Conservation (phyloP, 1,140 invertebrate species). For the Octopus bimaculoides region DNA sequence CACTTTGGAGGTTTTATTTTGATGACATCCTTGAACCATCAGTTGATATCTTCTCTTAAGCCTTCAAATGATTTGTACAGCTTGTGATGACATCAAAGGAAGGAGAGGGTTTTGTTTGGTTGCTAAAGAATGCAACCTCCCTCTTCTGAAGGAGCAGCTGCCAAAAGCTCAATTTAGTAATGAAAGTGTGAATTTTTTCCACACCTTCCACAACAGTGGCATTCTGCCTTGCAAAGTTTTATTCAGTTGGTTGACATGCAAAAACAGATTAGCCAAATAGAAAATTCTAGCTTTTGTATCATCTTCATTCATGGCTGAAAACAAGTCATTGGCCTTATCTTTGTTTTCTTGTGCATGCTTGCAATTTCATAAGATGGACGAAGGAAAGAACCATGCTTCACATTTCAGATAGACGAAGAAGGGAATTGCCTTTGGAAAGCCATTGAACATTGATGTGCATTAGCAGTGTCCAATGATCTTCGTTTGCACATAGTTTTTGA, state of each 20-base stretch:
- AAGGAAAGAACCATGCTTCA: too few species aligned
- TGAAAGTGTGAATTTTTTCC: neutral
- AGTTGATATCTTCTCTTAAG: neutral
- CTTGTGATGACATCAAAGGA: neutral
- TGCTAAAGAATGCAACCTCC: neutral
- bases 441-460: too few species aligned
- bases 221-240: neutral
- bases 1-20: neutral
- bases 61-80: neutral
- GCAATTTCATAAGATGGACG: too few species aligned
- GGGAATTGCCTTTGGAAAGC: too few species aligned
- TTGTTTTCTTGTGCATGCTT: neutral
- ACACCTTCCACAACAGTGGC: neutral
- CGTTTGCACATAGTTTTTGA: too few species aligned
- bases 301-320: neutral
- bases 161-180: neutral
- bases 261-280: neutral
- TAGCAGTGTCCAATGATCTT: too few species aligned
- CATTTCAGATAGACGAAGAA: too few species aligned
- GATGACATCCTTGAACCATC: neutral
- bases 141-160: neutral
- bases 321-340: neutral
- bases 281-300: neutral
- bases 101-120: neutral
- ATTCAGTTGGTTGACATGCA: neutral